Evolutionary conservation across 2,113 vertebrate genomes (phyloP).

Genomic region (Hemichromis elongatus): DNA sequence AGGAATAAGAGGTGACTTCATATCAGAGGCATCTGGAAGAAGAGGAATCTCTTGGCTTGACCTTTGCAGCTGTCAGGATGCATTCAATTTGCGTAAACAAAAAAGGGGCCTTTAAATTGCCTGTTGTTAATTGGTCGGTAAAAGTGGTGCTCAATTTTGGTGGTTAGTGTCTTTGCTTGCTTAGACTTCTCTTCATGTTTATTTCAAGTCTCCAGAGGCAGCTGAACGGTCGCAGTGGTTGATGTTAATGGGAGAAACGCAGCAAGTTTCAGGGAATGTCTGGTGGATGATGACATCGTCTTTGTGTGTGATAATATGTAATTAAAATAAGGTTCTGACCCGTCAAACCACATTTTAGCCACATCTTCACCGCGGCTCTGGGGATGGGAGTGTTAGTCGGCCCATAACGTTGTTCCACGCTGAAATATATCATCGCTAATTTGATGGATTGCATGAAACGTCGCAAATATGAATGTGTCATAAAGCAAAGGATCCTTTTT

Average conservation of each 20-base stretch:
- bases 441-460: neutral
- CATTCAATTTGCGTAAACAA: neutral
- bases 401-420: neutral
- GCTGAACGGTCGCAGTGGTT: neutral
- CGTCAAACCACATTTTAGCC: neutral
- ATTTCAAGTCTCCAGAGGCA: neutral
- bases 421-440: neutral
- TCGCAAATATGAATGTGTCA: neutral
- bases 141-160: neutral
- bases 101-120: neutral
- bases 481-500: neutral
- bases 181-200: neutral
- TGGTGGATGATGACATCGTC: neutral
- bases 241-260: neutral
- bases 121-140: neutral
- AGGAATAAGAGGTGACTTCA: constrained; percentile 32
- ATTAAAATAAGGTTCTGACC: neutral
- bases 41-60: neutral
- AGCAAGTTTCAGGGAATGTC: neutral
- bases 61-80: neutral
- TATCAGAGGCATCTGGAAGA: constrained; percentile 3
- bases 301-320: neutral
- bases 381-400: neutral
- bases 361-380: neutral
- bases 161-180: neutral